Conservation (phyloP, 2,888 invertebrate genomes). For the Harpalus rubripes region DNA sequence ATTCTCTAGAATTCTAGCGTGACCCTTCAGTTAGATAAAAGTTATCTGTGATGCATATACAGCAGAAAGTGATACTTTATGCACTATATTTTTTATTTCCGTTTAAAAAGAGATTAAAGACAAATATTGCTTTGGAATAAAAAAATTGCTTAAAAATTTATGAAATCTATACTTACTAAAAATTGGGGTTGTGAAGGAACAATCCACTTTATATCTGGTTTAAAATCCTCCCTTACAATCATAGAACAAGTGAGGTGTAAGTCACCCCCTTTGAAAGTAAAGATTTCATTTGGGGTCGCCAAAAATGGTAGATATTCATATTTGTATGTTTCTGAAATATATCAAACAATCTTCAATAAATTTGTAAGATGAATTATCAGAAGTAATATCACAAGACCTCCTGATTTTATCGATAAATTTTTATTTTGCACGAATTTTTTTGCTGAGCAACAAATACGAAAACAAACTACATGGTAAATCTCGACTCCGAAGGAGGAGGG, state of each 20-base stretch:
- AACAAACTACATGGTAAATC: no score
- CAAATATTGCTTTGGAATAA: not conserved
- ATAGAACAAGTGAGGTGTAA: not conserved
- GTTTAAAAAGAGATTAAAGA: no score
- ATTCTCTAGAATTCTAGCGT: no score
- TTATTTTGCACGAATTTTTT: no score
- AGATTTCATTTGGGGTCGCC: not conserved
- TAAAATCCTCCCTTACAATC: not conserved
- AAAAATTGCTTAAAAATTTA: not conserved
- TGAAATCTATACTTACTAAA: constrained; percentile 3
- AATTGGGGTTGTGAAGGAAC: constrained; percentile 5
- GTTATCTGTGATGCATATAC: no score
- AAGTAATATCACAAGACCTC: no score
- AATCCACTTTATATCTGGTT: constrained; percentile 4
- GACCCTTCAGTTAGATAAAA: no score
- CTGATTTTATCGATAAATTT: no score
- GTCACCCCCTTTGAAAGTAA: not conserved
- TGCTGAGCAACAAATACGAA: no score
- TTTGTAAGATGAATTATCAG: not conserved
- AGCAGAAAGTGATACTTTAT: no score
- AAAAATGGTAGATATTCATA: constrained; percentile 8
- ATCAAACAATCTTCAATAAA: not conserved
- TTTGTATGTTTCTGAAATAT: constrained; percentile 12
- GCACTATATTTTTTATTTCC: no score
- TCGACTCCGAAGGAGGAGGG: no score